Percentiles rank a stretch among this genome's conserved stretches.
Evolutionary conservation across 2,113 vertebrate genomes (phyloP).

Genomic region (Sinocyclocheilus rhinocerous): DNA sequence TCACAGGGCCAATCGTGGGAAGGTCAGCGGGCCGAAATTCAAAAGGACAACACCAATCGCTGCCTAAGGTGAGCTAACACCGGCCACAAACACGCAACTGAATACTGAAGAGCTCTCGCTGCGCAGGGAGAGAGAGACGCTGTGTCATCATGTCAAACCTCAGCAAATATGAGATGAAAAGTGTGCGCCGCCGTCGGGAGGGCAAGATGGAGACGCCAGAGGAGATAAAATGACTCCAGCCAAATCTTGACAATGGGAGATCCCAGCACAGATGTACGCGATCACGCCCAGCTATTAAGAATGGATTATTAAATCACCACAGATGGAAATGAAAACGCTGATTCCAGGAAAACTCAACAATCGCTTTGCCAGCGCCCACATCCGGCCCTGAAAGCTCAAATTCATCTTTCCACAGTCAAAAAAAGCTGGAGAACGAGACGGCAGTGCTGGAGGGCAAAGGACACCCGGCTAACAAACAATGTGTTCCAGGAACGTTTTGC

Average conservation of each 20-base stretch:
- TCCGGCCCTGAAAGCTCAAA: slow-evolving; percentile 36
- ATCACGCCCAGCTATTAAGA: neutral
- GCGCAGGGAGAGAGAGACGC: slow-evolving; percentile 28
- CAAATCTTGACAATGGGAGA: slow-evolving; percentile 16
- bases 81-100: neutral
- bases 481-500: neutral
- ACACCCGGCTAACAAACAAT: neutral
- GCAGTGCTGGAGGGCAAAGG: neutral
- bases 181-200: slow-evolving; percentile 4
- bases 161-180: slow-evolving; percentile 43
- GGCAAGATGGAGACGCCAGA: neutral
- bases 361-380: neutral
- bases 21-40: neutral
- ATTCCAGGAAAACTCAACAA: slow-evolving; percentile 25
- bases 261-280: neutral
- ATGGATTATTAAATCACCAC: slow-evolving; percentile 37
- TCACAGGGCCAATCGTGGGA: neutral
- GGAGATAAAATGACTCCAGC: slow-evolving; percentile 21
- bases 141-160: slow-evolving; percentile 36
- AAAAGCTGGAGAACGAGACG: slow-evolving; percentile 45
- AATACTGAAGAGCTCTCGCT: slow-evolving; percentile 66
- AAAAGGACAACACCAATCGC: neutral
- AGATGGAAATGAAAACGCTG: slow-evolving; percentile 42
- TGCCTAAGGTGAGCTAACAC: neutral
- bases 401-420: slow-evolving; percentile 46